Percentiles rank a stretch among this genome's conserved stretches.
Evolutionary conservation across 2,888 invertebrate genomes (phyloP).

Genomic region (Chloromyia formosa): DNA sequence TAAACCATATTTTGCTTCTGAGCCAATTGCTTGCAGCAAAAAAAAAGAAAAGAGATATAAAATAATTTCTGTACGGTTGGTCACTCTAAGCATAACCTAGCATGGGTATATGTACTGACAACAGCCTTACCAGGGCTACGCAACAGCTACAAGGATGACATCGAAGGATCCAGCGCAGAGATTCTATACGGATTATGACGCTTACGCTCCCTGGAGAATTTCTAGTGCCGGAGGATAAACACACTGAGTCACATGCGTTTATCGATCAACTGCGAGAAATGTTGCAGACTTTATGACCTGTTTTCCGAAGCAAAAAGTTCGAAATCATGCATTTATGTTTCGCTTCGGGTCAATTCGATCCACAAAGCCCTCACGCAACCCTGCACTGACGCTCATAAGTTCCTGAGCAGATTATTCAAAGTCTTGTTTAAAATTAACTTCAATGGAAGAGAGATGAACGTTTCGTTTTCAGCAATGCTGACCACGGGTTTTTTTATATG

Average conservation of each 20-base stretch:
- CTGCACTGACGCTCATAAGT: not conserved
- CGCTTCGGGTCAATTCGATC: not conserved
- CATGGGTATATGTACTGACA: not conserved
- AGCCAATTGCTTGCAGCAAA: too few species aligned
- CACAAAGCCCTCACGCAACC: not conserved
- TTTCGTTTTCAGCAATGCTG: too few species aligned
- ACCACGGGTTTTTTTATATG: too few species aligned
- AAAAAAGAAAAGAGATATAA: too few species aligned
- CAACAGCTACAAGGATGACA: not conserved
- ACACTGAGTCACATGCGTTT: not conserved
- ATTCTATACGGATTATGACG: not conserved
- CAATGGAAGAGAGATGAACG: not conserved
- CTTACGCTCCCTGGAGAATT: not conserved
- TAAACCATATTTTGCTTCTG: too few species aligned
- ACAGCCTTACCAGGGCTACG: not conserved
- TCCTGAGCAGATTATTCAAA: not conserved
- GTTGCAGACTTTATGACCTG: not conserved
- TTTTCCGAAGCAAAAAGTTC: constrained; percentile 7
- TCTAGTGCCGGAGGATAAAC: not conserved
- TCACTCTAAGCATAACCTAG: not conserved
- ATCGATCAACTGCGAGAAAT: not conserved
- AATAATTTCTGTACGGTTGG: too few species aligned
- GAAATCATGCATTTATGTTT: not conserved
- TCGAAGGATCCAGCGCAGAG: not conserved
- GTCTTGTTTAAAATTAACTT: not conserved